Evolutionary conservation across 2,113 vertebrate genomes (phyloP).

Genomic region (Salvator merianae): DNA sequence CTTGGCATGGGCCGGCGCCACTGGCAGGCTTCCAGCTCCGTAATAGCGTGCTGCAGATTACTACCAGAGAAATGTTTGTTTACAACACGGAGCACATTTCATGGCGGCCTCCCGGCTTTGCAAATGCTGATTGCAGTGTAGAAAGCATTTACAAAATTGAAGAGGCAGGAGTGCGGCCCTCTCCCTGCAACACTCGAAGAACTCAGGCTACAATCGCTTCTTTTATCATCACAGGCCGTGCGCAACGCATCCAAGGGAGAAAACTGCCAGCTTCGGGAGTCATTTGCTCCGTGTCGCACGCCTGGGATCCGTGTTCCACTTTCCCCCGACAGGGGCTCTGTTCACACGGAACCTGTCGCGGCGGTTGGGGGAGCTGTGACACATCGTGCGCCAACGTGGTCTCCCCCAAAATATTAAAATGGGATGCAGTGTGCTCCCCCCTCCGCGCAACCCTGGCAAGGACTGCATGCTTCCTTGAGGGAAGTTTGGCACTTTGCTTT

Average conservation of each 20-base stretch:
- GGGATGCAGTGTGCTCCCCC: too few relatives aligned
- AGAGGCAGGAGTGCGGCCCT: conserved; percentile 36
- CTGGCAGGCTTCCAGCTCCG: background rate
- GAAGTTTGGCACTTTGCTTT: too few relatives aligned
- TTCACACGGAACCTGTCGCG: too few relatives aligned
- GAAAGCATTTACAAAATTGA: conserved; percentile 30
- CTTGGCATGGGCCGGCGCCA: background rate
- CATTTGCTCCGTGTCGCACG: background rate
- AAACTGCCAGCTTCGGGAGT: conserved; percentile 7
- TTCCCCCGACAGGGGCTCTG: background rate
- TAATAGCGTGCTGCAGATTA: conserved; percentile 7
- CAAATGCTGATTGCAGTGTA: background rate
- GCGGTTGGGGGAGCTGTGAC: too few relatives aligned
- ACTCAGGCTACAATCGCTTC: conserved; percentile 36
- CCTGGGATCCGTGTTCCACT: background rate
- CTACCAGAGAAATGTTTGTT: conserved; percentile 28
- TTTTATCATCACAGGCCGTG: conserved; percentile 37
- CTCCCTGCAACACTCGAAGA: conserved; percentile 29
- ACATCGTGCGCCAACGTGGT: too few relatives aligned
- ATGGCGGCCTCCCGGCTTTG: background rate
- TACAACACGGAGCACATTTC: background rate
- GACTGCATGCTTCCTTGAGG: too few relatives aligned
- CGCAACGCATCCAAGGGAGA: conserved; percentile 35
- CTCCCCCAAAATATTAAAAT: too few relatives aligned
- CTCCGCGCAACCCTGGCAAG: too few relatives aligned